phyloP scores from a whole-genome alignment of 2,888 invertebrate genomes.

The Gari tellinella region DNA sequence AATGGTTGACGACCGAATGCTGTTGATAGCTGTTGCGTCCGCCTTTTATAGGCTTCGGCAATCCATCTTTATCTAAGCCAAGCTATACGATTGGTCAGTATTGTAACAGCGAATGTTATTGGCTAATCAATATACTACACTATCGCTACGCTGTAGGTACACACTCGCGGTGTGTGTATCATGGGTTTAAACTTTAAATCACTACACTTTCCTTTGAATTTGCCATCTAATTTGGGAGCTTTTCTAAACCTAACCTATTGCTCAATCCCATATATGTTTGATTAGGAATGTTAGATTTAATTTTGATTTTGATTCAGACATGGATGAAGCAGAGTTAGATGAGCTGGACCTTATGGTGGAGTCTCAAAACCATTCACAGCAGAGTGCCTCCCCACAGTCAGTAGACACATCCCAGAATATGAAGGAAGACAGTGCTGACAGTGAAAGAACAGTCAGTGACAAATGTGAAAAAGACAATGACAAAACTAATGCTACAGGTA shows the following conservation, averaged over 20 bases:
- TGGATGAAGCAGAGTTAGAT: slow-evolving; percentile 34
- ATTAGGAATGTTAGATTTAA: not conserved
- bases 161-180: too few relatives aligned
- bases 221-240: not conserved
- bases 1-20: too few relatives aligned
- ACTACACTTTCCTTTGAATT: too few relatives aligned
- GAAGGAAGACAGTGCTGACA: too few relatives aligned
- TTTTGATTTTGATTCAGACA: slow-evolving; percentile 12
- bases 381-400: not conserved
- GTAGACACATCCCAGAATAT: too few relatives aligned
- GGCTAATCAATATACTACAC: too few relatives aligned
- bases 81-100: too few relatives aligned
- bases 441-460: not conserved
- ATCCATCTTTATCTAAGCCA: too few relatives aligned
- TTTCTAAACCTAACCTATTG: not conserved
- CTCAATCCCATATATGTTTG: not conserved
- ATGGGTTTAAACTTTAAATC: not conserved
- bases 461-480: slow-evolving; percentile 12
- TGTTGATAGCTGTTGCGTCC: too few relatives aligned
- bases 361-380: not conserved
- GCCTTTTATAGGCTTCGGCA: too few relatives aligned
- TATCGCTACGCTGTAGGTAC: too few relatives aligned
- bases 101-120: too few relatives aligned
- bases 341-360: slow-evolving; percentile 19
- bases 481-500: not conserved